Evolutionary conservation across 2,113 vertebrate species (phyloP), one percentile per base, ranked within the genome.

Genomic region (Ceyx margarethae): DNA sequence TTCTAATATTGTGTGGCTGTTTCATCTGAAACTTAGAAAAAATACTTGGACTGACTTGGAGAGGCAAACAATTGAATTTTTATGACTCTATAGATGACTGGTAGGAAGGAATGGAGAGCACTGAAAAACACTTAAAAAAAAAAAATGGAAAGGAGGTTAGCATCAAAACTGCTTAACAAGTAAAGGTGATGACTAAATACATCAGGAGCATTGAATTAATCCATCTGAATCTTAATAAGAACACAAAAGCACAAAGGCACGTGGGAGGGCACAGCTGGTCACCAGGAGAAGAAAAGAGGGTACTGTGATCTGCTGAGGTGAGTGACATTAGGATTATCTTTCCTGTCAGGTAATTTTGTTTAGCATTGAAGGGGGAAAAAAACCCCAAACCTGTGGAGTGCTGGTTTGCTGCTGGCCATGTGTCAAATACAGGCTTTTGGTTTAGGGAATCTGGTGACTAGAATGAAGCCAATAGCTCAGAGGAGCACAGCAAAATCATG

Each of bases 301-400:
- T 56, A 5, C 53, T 73, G 65, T 0, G 0, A 45, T 90, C 28
- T 1, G 12, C 50, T 5, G 10, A 90, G 37, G 73, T 81, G 65
- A 88, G 64, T 0, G 0, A 35, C 2, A 1, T 65, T 81, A 64
- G 60, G 80, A 77, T 95, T 95, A 35, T 57, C 57, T 91, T 95
- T 88, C 74, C 65, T 93, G 76, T 74, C 66, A 68, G 75, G 84
- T 76, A 72, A 54, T 81, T 90, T 78, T 68, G 12, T 67, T 88
- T 80, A 50, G 9, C 54, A 64, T 14, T 15, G 28, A 54, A 21
- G 29, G 9, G 23, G 29, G 8, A 37, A 46, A 78, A 81, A 85
- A 43, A 1, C 0, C 12, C 15, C 80, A 20, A 48, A 37, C 37
- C 46, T 4, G 1, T 25, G 43, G 28, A 83, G 22, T 45, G 22